Evolutionary conservation across 2,113 vertebrate species (phyloP), one percentile per base, ranked within the genome.

Genomic region (Vicugna pacos): DNA sequence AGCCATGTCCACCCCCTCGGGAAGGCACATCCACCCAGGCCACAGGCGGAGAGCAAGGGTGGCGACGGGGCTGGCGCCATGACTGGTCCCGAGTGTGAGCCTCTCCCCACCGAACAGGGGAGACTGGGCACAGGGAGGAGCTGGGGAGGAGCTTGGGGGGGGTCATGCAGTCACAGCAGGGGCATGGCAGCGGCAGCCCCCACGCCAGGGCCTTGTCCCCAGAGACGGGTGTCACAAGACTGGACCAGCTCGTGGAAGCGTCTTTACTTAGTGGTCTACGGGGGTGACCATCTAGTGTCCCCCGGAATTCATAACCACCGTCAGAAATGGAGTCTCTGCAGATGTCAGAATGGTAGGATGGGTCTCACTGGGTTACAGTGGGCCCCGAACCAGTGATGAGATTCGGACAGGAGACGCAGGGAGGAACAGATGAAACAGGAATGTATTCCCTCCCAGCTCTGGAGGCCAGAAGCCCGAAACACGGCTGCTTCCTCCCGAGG

Each of bases 401-500:
- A 28, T 12, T 30, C 7, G 30, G 50, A 73, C 69, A 52, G 2
- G 26, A 58, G 24, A 72, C 30, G 14, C 3, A 38, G 50, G 20
- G 11, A 28, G 42, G 14, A 52, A 19, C n/a, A 81, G 30, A 50
- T 17, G 22, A 14, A 14, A 35, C 24, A 48, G 46, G 30, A 32
- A 1, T 30, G 19, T 14, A 8, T 2, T 3, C 56, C 65, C 15
- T 24, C 11, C 2, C 10, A 7, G 30, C 13, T 8, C 64, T 7
- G 14, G 19, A 46, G 46, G 46, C 70, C 77, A 38, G 54, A 15
- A 28, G 10, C n/a, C 76, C 15, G 3, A 48, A 22, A 3, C 16
- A 0, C 24, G n/a, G 48, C 86, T 9, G 22, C 26, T 8, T 80
- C 50, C 56, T 4, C 35, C 15, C 5, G 26, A 32, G 42, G 32